Evolutionary conservation across 2,113 vertebrate genomes (phyloP).

Genomic region (Odocoileus virginianus): DNA sequence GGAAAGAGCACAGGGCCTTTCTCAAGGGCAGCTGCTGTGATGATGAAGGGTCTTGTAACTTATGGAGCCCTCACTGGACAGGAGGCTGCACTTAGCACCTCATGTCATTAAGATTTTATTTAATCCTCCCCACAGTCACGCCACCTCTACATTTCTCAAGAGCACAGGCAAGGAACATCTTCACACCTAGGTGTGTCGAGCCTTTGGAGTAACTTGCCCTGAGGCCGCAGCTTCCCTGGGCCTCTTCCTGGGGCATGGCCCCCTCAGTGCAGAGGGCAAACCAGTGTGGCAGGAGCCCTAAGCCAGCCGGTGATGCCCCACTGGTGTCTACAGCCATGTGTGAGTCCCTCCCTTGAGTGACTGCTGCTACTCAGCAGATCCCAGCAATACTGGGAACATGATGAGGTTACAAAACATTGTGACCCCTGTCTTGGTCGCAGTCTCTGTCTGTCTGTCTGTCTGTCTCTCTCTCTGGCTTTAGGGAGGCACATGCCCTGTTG

Average conservation of each 20-base stretch:
- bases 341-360: not conserved
- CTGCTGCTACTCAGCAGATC: not conserved
- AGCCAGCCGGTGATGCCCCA: not conserved
- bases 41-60: too few relatives aligned
- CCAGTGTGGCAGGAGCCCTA: too few relatives aligned
- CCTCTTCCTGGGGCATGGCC: not conserved
- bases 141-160: too few relatives aligned
- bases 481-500: not conserved
- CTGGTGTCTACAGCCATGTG: fast-evolving
- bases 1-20: not conserved
- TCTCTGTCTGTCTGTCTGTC: not conserved
- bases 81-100: not conserved
- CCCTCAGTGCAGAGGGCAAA: too few relatives aligned
- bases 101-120: fast-evolving
- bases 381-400: fast-evolving
- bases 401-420: fast-evolving
- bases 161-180: too few relatives aligned
- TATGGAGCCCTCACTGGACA: not conserved
- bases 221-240: not conserved
- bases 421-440: not conserved
- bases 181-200: too few relatives aligned
- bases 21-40: not conserved
- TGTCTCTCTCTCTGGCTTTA: not conserved
- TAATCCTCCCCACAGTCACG: not conserved
- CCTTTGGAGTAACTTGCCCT: not conserved